Evolutionary conservation across 2,888 invertebrate species (phyloP).

Genomic region (Epirrhoe alternata): DNA sequence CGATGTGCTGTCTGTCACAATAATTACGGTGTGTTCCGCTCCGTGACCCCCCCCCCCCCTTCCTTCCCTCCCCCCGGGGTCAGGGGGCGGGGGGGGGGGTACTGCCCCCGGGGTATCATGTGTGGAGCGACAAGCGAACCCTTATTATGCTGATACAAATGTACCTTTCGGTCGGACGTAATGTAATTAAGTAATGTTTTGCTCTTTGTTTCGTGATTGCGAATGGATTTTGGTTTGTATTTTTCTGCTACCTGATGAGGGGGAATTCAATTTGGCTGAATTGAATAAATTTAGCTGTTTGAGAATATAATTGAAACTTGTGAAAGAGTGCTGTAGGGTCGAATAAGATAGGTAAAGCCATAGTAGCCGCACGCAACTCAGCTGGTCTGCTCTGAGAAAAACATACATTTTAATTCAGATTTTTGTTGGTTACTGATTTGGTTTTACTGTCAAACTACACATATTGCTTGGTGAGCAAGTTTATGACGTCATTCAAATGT

Average conservation of each 20-base stretch:
- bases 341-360: neutral
- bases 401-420: no score
- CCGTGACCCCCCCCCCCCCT: constrained; percentile 10
- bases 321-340: neutral
- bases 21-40: constrained; percentile 35
- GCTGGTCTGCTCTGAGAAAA: neutral
- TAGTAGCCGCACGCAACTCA: neutral
- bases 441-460: no score
- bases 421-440: no score
- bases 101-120: constrained; percentile 13
- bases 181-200: constrained; percentile 26
- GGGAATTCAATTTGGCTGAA: neutral
- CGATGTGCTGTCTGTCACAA: constrained; percentile 35
- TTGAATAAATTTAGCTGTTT: neutral
- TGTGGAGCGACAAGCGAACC: constrained; percentile 12
- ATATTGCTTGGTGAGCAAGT: neutral
- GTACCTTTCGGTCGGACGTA: constrained; percentile 24
- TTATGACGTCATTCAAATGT: constrained; percentile 6
- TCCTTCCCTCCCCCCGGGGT: neutral
- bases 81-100: neutral
- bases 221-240: constrained; percentile 5
- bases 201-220: constrained; percentile 27
- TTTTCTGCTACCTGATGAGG: constrained; percentile 3
- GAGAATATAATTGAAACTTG: neutral
- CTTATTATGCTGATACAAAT: constrained; percentile 28